A percentile compares a stretch with the other conserved stretches of the same genome.
phyloP scores from a whole-genome alignment of 2,113 vertebrate species.

The Lampris incognitus region DNA sequence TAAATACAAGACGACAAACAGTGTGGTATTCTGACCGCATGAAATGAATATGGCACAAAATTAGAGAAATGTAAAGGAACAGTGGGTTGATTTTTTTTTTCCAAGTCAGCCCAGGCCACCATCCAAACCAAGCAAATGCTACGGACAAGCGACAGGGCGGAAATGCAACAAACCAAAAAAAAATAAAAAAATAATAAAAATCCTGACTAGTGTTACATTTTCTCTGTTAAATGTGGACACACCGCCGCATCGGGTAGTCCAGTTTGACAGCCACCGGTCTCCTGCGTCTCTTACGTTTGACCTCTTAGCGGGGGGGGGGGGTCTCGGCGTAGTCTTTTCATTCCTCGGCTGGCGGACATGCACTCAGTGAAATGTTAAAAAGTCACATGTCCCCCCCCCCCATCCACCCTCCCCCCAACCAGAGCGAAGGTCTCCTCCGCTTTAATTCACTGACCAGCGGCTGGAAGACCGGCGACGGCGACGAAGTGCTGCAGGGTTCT shows the following conservation, averaged over 20 bases:
- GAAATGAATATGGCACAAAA: conserved; percentile 41
- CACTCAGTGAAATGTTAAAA: conserved; percentile 58
- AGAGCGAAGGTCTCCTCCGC: neutral
- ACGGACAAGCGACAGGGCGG: conserved; percentile 52
- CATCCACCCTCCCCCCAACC: too few relatives aligned
- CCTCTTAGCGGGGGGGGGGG: conserved; percentile 17
- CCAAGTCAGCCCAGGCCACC: conserved; percentile 46
- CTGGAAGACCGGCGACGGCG: conserved; percentile 42
- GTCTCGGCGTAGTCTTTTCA: conserved; percentile 3
- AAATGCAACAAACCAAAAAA: conserved; percentile 55
- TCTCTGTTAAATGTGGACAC: conserved; percentile 36
- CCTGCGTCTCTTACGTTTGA: conserved; percentile 36
- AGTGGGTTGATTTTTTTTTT: conserved; percentile 32
- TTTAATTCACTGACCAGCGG: conserved; percentile 76
- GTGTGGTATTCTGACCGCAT: conserved; percentile 29
- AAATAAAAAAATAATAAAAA: neutral
- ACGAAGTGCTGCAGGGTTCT: conserved; percentile 64
- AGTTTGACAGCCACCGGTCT: conserved; percentile 16
- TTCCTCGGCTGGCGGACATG: conserved; percentile 42
- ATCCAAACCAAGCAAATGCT: conserved; percentile 53
- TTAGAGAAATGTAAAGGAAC: conserved; percentile 75
- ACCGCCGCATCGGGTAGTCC: conserved; percentile 7
- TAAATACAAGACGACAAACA: conserved; percentile 72
- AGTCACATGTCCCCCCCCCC: conserved; percentile 44
- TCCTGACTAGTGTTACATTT: conserved; percentile 55